Conservation (phyloP, 2,113 vertebrate species). For the Neolamprologus fasciatus region DNA sequence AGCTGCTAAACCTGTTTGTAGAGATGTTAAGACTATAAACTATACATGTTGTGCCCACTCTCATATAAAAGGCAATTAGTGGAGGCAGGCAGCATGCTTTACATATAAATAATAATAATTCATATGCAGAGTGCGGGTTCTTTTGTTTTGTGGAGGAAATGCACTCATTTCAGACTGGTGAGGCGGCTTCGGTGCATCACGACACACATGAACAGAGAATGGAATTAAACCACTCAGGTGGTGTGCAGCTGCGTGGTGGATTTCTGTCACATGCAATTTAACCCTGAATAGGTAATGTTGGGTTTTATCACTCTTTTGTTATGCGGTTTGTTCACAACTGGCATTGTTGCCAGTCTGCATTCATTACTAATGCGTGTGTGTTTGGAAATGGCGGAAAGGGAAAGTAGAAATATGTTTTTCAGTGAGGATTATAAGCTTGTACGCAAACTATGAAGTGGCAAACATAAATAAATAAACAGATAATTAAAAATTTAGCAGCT, state of each 20-base stretch:
- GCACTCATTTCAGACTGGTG: neutral
- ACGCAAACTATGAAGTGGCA: neutral
- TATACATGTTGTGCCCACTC: neutral
- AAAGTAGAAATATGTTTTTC: neutral
- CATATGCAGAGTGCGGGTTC: neutral
- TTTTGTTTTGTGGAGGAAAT: conserved; percentile 12
- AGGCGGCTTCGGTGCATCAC: neutral
- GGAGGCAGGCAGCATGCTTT: neutral
- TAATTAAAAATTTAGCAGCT: conserved; percentile 1
- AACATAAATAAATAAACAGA: neutral
- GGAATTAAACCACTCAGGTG: neutral
- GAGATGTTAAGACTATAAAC: neutral
- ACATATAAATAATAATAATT: neutral
- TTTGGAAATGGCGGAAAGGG: neutral
- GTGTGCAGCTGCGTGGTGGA: neutral
- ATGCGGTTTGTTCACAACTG: neutral
- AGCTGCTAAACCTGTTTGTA: neutral
- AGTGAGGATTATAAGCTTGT: neutral
- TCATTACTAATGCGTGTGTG: neutral
- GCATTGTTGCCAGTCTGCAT: neutral
- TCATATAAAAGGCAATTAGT: neutral
- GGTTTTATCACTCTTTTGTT: neutral
- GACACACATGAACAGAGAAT: neutral
- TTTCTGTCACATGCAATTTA: neutral
- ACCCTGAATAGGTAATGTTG: neutral